Conservation (phyloP, 2,888 invertebrate species). For the Scaptomyza flava region DNA sequence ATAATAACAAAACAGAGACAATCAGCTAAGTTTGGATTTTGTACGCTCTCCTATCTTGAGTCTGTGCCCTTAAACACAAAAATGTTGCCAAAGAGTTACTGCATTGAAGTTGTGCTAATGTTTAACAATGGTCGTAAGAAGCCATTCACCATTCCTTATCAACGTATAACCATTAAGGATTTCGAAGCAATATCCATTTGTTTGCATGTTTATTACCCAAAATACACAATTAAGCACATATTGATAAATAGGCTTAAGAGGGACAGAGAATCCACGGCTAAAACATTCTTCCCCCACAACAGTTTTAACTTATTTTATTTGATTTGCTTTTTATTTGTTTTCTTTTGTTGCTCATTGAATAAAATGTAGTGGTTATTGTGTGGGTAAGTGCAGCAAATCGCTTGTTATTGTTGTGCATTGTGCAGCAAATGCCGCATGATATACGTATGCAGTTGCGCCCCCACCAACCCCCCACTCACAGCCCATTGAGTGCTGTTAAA, state of each 20-base stretch:
- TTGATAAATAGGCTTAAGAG: not conserved
- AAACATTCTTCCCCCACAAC: not conserved
- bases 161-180: not conserved
- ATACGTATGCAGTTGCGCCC: not conserved
- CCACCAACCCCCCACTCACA: not conserved
- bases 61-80: not conserved
- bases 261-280: not conserved
- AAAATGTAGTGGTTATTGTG: constrained; percentile 13
- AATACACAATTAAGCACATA: not conserved
- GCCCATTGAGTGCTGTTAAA: constrained; percentile 29
- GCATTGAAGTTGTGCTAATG: not conserved
- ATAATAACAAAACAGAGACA: constrained; percentile 1
- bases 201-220: not conserved
- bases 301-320: not conserved
- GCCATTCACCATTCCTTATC: not conserved
- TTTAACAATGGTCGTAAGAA: not conserved
- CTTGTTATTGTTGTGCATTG: constrained; percentile 45
- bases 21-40: not conserved
- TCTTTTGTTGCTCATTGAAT: constrained; percentile 18
- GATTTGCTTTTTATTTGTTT: not conserved
- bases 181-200: not conserved
- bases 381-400: constrained; percentile 44
- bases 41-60: not conserved
- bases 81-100: not conserved
- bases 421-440: constrained; percentile 24